Evolutionary conservation across 2,888 invertebrate species (phyloP), one percentile per base, ranked within the genome.

Genomic region (Chelonus formosanus): DNA sequence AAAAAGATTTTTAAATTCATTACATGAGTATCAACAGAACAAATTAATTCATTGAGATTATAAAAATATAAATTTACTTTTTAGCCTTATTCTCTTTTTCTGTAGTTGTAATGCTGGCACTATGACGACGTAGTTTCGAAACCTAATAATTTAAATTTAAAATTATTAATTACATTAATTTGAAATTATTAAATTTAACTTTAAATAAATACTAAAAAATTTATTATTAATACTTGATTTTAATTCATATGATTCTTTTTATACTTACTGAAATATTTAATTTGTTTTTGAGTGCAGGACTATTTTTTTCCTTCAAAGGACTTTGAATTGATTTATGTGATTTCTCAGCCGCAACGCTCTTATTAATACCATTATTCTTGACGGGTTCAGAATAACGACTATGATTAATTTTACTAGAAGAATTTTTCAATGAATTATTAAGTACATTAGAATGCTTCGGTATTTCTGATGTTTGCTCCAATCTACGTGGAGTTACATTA

Each of bases 71-170:
- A 6, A 31, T 4, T 48, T 10, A 48, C 31, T 48, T 48, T n/a
- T 10, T 20, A 10, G 31, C 43, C 44, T 74, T 78, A 52, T 82
- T 81, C 63, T 82, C 82, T 60, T 82, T 82, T 54, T 80, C 81
- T 20, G 73, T 5, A 4, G 31, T 4, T 6, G 31, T 65, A 3
- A 69, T 62, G 66, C 70, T 71, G 5, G 45, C 52, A 50, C 71
- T 74, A 55, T 76, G 74, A 3, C 75, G 71, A 6, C 72, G 72
- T 32, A 79, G 71, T 64, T 78, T 79, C 0, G 77, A 75, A 40
- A 74, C 75, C 78, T 79, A 66, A 5, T 53, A 65, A 47, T n/a
- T 20, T 2, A 67, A 50, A 43, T 34, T 20, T 54, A 31, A n/a
- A 3, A 20, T 36, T 47, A n/a, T n/a, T n/a, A n/a, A n/a, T n/a